Base-by-base conservation (phyloP, 2,888 invertebrate genomes). In the Lasiommata megera region DNA sequence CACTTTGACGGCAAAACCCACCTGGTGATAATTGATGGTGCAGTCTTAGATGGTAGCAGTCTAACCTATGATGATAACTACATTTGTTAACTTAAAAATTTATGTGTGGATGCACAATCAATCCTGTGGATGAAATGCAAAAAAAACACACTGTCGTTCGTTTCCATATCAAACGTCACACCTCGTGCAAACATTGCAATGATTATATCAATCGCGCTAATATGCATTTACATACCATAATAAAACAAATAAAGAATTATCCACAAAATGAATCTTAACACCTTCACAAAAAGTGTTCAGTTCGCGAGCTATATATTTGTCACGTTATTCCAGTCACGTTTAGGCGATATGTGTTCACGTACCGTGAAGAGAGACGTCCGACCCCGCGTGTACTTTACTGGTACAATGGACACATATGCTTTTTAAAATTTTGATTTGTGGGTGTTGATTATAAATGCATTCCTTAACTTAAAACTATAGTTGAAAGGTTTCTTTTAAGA, bases 341-440 rank as follows among this genome's bases (percentile, higher is more conserved):
- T 29, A 8, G 17, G 12, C 48, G 48, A 58, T 50, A 54, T 54
- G 53, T 47, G 54, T 53, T 34, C 53, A 48, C 58, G 54, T 53
- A 47, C 16, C 46, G 46, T 28, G 18, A 47, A 34, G 34, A 41
- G 28, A 29, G 44, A 17, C 51, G 37, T 16, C 11, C 11, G 46
- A 38, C 46, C 54, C 38, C 23, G 23, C 23, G 23, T 47, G 38
- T 28, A 38, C 23, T 23, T 18, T 43, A 36, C 54, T 29, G 16
- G 29, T 14, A 23, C 17, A 17, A 8, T 16, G n/a, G 6, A 7
- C 31, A 41, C 17, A 18, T 18, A 23, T 18, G 11, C 9, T 1
- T 34, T 11, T 34, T 11, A 9, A 11, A 34, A 11, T 34, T 34
- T 34, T 34, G 9, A 1, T 3, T 2, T 3, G 5, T 3, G 5